Evolutionary conservation across 2,888 invertebrate species (phyloP).

Genomic region (Synanthedon vespiformis): DNA sequence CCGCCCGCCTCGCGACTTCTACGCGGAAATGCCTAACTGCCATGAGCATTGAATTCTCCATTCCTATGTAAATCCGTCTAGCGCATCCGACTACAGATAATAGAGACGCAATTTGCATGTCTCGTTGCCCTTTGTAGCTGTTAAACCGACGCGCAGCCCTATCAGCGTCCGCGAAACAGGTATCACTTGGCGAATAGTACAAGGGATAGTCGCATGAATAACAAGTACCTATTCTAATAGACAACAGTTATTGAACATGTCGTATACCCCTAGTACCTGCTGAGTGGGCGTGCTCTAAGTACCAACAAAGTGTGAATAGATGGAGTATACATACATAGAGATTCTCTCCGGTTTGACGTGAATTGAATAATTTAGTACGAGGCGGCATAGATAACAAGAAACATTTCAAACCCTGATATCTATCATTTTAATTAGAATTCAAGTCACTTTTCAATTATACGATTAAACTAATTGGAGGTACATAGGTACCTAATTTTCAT

Average conservation of each 20-base stretch:
- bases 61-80: conserved; percentile 61
- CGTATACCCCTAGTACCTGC: conserved; percentile 36
- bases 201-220: conserved; percentile 30
- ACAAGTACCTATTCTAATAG: conserved; percentile 27
- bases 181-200: conserved; percentile 27
- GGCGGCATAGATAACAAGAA: conserved; percentile 23
- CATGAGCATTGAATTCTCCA: conserved; percentile 38
- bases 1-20: conserved; percentile 18
- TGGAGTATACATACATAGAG: conserved; percentile 8
- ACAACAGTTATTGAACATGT: conserved; percentile 37
- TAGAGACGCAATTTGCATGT: conserved; percentile 57
- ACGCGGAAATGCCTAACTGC: conserved; percentile 48
- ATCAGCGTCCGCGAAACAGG: conserved; percentile 20
- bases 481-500: conserved; percentile 4
- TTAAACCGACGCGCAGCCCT: conserved; percentile 24
- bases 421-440: conserved; percentile 42
- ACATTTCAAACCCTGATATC: conserved; percentile 32
- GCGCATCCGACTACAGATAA: conserved; percentile 51
- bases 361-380: conserved; percentile 38
- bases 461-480: conserved; percentile 14
- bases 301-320: conserved; percentile 1
- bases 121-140: conserved; percentile 46
- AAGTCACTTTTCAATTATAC: conserved; percentile 26
- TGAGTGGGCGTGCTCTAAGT: conserved; percentile 6
- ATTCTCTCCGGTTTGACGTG: conserved; percentile 28